Base-by-base conservation (phyloP, 2,888 invertebrate genomes). In the Drosophila paramelanica region DNA sequence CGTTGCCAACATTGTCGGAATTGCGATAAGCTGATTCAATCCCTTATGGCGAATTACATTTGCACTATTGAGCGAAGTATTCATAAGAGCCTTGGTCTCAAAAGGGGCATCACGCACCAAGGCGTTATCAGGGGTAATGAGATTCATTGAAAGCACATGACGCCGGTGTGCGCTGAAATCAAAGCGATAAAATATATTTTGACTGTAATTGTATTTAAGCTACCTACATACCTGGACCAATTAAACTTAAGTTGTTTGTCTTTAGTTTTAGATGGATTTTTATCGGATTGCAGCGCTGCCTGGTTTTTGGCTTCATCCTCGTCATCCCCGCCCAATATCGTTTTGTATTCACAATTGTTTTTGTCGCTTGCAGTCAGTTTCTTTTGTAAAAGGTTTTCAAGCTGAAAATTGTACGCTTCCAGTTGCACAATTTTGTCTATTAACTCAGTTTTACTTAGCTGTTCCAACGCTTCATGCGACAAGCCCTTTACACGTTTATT, bases 401-500 rank as follows among this genome's bases (percentile, higher is more conserved):
- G 90, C 89, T 98, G 97, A 31, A 93, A 91, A 85, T 96, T 97
- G 88, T 97, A 96, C 1, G 96, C 95, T 92, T 97, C 95, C 49
- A 97, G 88, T 83, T 95, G 95, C 41, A 95, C 92, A 64, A 98
- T 94, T 92, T 94, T 95, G 20, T 95, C 94, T 38, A 97, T 94
- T 50, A 98, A 92, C 85, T 96, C 96, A 94, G 92, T 90, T 91
- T 93, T 94, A 13, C 93, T 89, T 4, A 94, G 89, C 41, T 89
- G 81, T 66, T 93, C 91, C 14, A 94, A 89, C 47, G 93, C 93
- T 43, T 93, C 93, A 25, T 92, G 90, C 0, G 90, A 83, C 14
- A 91, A 76, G 2, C 89, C 79, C 72, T 93, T 93, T 17, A 90
- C 86, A n/a, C 91, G 90, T 66, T 92, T 92, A 67, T 92, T 92